phyloP scores from a whole-genome alignment of 2,113 vertebrate genomes.

The Solea senegalensis region DNA sequence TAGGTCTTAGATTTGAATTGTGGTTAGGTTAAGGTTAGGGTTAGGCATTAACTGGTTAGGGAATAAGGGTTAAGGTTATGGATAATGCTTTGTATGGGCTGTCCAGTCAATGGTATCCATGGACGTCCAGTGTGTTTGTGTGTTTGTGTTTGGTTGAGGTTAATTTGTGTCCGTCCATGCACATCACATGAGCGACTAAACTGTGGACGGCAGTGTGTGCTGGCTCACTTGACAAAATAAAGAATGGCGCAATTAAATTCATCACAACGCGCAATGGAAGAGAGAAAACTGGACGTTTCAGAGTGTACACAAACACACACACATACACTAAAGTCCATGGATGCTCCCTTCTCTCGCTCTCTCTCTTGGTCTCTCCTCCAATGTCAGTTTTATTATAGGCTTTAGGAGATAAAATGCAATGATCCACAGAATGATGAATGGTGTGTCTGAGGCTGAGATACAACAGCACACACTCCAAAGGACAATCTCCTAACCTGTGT shows the following conservation, averaged over 20 bases:
- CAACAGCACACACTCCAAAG: slow-evolving; percentile 80
- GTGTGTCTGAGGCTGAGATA: slow-evolving; percentile 83
- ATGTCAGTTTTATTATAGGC: slow-evolving; percentile 87
- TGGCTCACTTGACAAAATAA: slow-evolving; percentile 70
- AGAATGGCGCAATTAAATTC: slow-evolving; percentile 66
- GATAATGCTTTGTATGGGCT: too few relatives aligned
- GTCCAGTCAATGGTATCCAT: too few relatives aligned
- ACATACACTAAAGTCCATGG: slow-evolving; percentile 32
- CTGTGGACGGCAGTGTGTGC: slow-evolving; percentile 45
- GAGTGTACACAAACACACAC: slow-evolving; percentile 25
- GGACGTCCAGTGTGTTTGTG: background rate
- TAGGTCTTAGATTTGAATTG: too few relatives aligned
- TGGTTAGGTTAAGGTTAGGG: too few relatives aligned
- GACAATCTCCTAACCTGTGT: slow-evolving; percentile 68
- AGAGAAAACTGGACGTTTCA: slow-evolving; percentile 41
- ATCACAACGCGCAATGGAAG: slow-evolving; percentile 56
- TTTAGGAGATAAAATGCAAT: slow-evolving; percentile 86
- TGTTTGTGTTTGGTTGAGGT: slow-evolving; percentile 18
- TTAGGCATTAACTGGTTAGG: too few relatives aligned
- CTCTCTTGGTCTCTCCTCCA: slow-evolving; percentile 75
- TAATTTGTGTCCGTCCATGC: slow-evolving; percentile 38
- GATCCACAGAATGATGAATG: slow-evolving; percentile 87
- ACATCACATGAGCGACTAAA: slow-evolving; percentile 28
- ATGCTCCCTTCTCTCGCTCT: slow-evolving; percentile 25
- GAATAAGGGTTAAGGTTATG: too few relatives aligned